phyloP scores from a whole-genome alignment of 2,113 vertebrate genomes.

The Chaetura pelagica region DNA sequence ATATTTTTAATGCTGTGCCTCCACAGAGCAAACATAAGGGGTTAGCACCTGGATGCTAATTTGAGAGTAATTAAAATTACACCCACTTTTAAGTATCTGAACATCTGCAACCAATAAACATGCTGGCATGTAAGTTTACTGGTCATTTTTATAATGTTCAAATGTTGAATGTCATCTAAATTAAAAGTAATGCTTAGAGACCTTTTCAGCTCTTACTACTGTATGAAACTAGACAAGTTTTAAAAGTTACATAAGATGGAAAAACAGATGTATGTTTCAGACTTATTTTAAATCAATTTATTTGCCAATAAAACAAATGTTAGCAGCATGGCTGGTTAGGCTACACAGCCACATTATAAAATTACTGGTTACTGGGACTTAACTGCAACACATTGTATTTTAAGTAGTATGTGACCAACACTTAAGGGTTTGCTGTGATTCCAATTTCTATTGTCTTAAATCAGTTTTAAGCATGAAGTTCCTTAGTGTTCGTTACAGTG shows the following conservation, averaged over 20 bases:
- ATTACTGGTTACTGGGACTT: background rate
- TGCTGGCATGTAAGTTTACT: background rate
- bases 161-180: background rate
- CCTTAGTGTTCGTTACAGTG: background rate
- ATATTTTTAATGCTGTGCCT: background rate
- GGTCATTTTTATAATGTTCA: background rate
- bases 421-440: background rate
- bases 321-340: background rate
- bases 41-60: background rate
- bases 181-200: background rate
- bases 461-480: background rate
- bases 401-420: background rate
- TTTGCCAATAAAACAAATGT: background rate
- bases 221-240: background rate
- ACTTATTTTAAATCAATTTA: background rate
- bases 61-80: background rate
- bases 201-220: background rate
- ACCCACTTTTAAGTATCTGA: background rate
- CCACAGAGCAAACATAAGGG: background rate
- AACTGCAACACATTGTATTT: background rate
- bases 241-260: background rate
- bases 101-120: slow-evolving; percentile 12
- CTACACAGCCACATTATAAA: background rate
- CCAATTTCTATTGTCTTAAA: background rate
- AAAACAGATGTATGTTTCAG: background rate